Evolutionary conservation across 2,888 invertebrate species (phyloP).

Genomic region (Mesorhabditis sp.): DNA sequence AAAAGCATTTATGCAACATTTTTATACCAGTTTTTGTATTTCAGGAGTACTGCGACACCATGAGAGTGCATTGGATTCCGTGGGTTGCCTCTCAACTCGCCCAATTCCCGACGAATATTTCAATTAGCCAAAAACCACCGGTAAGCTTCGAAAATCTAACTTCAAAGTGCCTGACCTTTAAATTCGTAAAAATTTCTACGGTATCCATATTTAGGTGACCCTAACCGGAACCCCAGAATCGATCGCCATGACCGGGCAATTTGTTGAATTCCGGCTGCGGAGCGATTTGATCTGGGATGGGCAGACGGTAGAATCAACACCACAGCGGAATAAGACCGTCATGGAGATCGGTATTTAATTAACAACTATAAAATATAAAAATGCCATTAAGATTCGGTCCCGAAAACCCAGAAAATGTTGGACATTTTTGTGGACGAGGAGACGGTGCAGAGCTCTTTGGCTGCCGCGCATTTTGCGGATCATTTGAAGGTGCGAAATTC

Average conservation of each 20-base stretch:
- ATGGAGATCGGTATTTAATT: constrained; percentile 24
- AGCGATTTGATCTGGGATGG: constrained; percentile 38
- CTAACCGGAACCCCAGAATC: constrained; percentile 44
- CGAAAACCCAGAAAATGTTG: constrained; percentile 39
- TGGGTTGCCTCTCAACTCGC: constrained; percentile 49
- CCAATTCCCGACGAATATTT: constrained; percentile 44
- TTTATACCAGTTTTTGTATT: constrained; percentile 8
- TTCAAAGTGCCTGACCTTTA: constrained; percentile 9
- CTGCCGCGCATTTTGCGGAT: constrained; percentile 50
- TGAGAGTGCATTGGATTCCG: constrained; percentile 45
- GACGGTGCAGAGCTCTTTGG: constrained; percentile 48
- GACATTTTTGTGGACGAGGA: constrained; percentile 52
- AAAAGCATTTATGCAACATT: no score
- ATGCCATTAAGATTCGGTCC: constrained; percentile 24
- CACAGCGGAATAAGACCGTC: constrained; percentile 26
- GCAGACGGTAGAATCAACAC: constrained; percentile 35
- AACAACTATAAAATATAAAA: not conserved
- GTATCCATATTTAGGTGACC: constrained; percentile 18
- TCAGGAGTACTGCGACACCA: constrained; percentile 49
- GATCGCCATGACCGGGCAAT: constrained; percentile 38
- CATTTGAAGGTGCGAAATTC: constrained; percentile 30
- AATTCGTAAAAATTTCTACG: not conserved
- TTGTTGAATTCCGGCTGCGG: constrained; percentile 46
- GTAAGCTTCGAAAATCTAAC: constrained; percentile 13
- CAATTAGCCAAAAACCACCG: constrained; percentile 35